Base-by-base conservation (phyloP, 37 sponge, comb jelly and placozoan genomes). In the Beroe forskalii region DNA sequence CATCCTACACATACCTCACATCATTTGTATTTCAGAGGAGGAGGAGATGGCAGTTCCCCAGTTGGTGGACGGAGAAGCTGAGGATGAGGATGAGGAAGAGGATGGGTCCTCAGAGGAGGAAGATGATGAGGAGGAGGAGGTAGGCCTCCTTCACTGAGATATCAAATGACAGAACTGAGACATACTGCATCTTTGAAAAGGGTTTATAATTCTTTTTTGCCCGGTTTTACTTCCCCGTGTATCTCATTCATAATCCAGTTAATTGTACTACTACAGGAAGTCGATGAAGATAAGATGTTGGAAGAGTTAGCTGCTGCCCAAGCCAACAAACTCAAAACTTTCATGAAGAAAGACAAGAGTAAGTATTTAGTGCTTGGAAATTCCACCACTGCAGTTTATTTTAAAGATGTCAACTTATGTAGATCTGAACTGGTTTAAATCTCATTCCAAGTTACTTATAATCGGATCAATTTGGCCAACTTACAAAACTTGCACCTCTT, bases 301-400 rank as follows among this genome's bases (percentile, higher is more conserved):
- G 86, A 80, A 44, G 86, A 80, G 48, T 25, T 80, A 25, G 86
- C 86, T 23, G 86, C 86, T 43, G 86, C 86, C 40, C 86, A 80
- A 25, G 86, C 86, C 12, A 80, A 80, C 55, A 80, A 80, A 43
- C 86, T 80, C 30, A 80, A 80, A 23, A 44, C 8, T 1, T 80
- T 80, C 55, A 80, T 44, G 55, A 80, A 80, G 86, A 80, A 80
- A 80, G 55, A 80, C 55, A 80, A 80, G 27, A 80, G 86, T 80
- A 27, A 72, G 76, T 23, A 32, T 72, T 17, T 55, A 9, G 17
- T 55, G n/a, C n/a, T n/a, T n/a, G n/a, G n/a, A n/a, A n/a, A n/a
- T n/a, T n/a, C n/a, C n/a, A n/a, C n/a, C n/a, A n/a, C n/a, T n/a
- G n/a, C n/a, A n/a, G n/a, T n/a, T n/a, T n/a, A n/a, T n/a, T n/a